Evolutionary conservation across 2,113 vertebrate genomes (phyloP), one percentile per base, ranked within the genome.

Genomic region (Hemichromis elongatus): DNA sequence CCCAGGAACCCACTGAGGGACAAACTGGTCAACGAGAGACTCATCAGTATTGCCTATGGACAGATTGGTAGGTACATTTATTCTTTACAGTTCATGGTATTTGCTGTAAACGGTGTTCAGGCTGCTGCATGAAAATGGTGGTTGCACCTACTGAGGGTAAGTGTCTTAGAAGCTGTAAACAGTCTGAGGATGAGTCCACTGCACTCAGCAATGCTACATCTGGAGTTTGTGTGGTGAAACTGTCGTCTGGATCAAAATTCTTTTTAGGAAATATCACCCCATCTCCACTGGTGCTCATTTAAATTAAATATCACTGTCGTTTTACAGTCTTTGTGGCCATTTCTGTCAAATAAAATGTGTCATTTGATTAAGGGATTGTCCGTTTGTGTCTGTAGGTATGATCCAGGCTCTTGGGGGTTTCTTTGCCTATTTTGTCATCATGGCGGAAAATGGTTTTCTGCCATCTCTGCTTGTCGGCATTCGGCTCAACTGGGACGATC

Each of bases 361-460:
- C 2, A 28, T 10, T 70, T 45, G 24, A 45, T 26, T 24, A 70
- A 70, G 3, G 21, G 40, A 42, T n/a, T 68, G 18, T 37, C 42
- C 5, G 1, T 79, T 12, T 26, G 2, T 47, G 9, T 83, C 35
- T 82, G n/a, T 45, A 98, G 98, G 98, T 56, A 98, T 98, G 97
- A 98, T 98, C 90, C 97, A 98, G 88, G 98, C 97, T 7, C 95
- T 98, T 0, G 98, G 97, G 0, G 98, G 97, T 3, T 98, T 97
- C 89, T 96, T 95, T 5, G 86, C 96, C 33, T 97, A 98, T 92
- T 98, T 98, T 63, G 95, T 97, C 84, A 95, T 98, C 95, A 94
- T 97, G 96, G 96, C 97, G 85, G 95, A 98, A 95, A 97, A 98
- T 1, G 96, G 97, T 52, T 97, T 97, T 66, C 95, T 97, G 90